Evolutionary conservation across 2,888 invertebrate species (phyloP).

Genomic region (Volucella bombylans): DNA sequence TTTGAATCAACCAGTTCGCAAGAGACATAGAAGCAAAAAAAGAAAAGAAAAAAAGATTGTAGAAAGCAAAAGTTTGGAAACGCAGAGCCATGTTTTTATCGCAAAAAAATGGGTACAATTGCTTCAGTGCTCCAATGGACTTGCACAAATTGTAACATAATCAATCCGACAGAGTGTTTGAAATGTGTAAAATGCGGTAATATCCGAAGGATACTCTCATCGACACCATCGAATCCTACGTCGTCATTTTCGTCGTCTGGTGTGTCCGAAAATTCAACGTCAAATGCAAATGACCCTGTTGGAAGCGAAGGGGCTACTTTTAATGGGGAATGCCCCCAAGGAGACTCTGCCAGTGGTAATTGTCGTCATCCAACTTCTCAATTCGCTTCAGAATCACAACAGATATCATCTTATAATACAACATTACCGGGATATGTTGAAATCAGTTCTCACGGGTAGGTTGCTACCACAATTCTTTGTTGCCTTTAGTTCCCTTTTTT

Average conservation of each 20-base stretch:
- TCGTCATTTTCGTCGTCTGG: constrained; percentile 44
- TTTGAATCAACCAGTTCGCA: constrained; percentile 20
- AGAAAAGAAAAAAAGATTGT: constrained; percentile 50
- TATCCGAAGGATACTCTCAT: constrained; percentile 83
- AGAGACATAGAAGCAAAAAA: constrained; percentile 12
- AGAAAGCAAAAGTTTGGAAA: constrained; percentile 65
- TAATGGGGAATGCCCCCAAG: constrained; percentile 55
- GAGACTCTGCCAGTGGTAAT: constrained; percentile 33
- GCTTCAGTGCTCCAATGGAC: constrained; percentile 97
- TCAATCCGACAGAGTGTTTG: constrained; percentile 93
- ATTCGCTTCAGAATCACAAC: constrained; percentile 31
- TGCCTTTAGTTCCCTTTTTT: constrained; percentile 80
- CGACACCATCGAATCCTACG: constrained; percentile 75
- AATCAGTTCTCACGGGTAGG: constrained; percentile 76
- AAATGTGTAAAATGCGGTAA: constrained; percentile 93
- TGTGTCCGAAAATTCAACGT: constrained; percentile 71
- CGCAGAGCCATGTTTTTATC: constrained; percentile 76
- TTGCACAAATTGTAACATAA: constrained; percentile 93
- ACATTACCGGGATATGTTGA: constrained; percentile 77
- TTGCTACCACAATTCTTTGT: constrained; percentile 64
- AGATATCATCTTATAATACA: constrained; percentile 67
- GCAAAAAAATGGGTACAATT: constrained; percentile 90
- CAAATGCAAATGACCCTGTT: constrained; percentile 67
- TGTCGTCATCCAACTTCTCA: constrained; percentile 19
- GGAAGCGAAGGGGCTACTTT: constrained; percentile 23